Evolutionary conservation across 2,888 invertebrate genomes (phyloP), one percentile per base, ranked within the genome.

Genomic region (Ormyrus nitidulus): DNA sequence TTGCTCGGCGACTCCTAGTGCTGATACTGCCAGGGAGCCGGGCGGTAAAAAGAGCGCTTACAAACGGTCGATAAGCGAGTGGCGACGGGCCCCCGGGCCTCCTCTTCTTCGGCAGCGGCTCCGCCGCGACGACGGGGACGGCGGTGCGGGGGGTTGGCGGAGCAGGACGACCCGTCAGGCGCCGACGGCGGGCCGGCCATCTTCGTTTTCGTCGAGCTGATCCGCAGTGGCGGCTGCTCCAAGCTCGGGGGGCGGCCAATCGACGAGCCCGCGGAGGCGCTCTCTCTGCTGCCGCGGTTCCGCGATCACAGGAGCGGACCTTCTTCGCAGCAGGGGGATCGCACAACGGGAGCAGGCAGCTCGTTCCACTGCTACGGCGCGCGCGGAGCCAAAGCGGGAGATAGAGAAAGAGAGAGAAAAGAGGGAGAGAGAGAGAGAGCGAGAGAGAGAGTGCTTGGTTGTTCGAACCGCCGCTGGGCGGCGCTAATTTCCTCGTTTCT

Each of bases 151-250:
- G 34, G 34, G 34, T 34, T 34, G 34, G 34, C 34, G 34, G 34
- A 34, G 34, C 34, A 34, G 34, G 34, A 34, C 34, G 34, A 34
- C 34, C 34, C 34, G 34, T 34, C 34, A 34, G 34, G 34, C 48
- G 75, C 19, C 48, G 49, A 51, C 54, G 64, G 54, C 53, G 62
- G 46, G 61, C 59, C 76, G 62, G 69, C 68, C 76, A 76, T 76
- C 61, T 76, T 76, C 61, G 54, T 69, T 69, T 76, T 68, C 10
- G 61, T 51, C 51, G 6, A 44, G n/a, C 19, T 49, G 13, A 10
- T 6, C 10, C 49, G 53, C 34, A 56, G 11, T 6, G 2, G 53
- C 44, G 11, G 6, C n/a, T 34, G 11, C 13, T 56, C n/a, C 10
- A 44, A 54, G 7, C n/a, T n/a, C 44, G 13, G 46, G n/a, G 44